A percentile compares a stretch with the other conserved stretches of the same genome.
Evolutionary conservation across 1,140 invertebrate genomes (phyloP).

Genomic region (Drosophila pallidifrons): DNA sequence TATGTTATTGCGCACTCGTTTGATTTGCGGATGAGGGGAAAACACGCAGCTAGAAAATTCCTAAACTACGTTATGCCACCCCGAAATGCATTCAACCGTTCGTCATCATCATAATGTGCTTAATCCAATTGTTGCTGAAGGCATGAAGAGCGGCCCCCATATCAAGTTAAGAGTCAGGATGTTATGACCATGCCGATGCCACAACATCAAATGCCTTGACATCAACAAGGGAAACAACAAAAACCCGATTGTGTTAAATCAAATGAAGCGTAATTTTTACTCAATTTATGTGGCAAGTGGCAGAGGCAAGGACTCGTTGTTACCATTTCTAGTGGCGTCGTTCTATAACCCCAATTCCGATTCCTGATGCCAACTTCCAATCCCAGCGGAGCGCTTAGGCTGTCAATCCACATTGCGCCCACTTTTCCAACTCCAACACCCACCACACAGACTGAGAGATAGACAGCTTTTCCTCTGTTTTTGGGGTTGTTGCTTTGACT

Average conservation of each 20-base stretch:
- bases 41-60: slow-evolving; percentile 13
- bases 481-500: slow-evolving; percentile 58
- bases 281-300: slow-evolving; percentile 70
- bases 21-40: not conserved
- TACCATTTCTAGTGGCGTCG: slow-evolving; percentile 3
- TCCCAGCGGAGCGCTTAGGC: slow-evolving; percentile 74
- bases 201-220: slow-evolving; percentile 56
- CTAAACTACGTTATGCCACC: slow-evolving; percentile 30
- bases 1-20: not conserved
- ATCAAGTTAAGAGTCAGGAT: slow-evolving; percentile 32
- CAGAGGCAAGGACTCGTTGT: slow-evolving; percentile 15
- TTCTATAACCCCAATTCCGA: slow-evolving; percentile 45
- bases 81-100: slow-evolving; percentile 34
- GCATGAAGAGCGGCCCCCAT: slow-evolving; percentile 1
- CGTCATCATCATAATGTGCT: slow-evolving; percentile 32
- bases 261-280: slow-evolving; percentile 83
- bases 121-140: slow-evolving; percentile 55
- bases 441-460: not conserved
- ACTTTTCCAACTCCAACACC: slow-evolving; percentile 8
- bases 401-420: slow-evolving; percentile 55
- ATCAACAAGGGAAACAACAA: slow-evolving; percentile 37
- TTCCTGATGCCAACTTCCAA: slow-evolving; percentile 18
- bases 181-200: slow-evolving; percentile 29
- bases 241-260: slow-evolving; percentile 81
- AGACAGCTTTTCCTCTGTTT: slow-evolving; percentile 3